These are phyloP conservation scores for Eleginops maclovinus DNA, from an alignment of 2,113 vertebrate genomes.

Conservation along the genomic window DNA sequence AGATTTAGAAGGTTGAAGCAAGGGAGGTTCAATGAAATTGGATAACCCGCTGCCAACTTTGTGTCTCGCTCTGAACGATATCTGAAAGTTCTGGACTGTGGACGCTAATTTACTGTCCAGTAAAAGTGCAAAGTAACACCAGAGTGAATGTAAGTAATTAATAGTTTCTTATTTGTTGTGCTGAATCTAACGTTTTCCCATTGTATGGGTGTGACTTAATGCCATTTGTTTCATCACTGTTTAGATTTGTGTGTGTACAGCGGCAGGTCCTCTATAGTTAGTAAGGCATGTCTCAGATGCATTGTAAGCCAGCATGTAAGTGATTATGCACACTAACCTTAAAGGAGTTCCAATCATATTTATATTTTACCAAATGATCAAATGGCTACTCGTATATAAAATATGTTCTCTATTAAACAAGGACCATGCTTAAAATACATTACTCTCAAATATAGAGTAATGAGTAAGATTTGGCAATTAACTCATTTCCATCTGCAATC, in stretches of 20 bases:
- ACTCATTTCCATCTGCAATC: no score
- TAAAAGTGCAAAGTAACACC: background rate
- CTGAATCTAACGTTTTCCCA: background rate
- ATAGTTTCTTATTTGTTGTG: background rate
- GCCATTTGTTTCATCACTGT: background rate
- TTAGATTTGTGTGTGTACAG: background rate
- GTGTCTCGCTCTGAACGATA: constrained; percentile 12
- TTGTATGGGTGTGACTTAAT: background rate
- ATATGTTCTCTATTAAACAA: no score
- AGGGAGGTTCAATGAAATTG: constrained; percentile 25
- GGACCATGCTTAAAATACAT: no score
- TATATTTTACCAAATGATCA: background rate
- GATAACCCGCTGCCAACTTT: constrained; percentile 29
- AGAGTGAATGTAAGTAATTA: background rate
- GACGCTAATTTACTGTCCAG: background rate
- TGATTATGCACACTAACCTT: background rate
- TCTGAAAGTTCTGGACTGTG: background rate
- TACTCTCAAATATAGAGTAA: no score
- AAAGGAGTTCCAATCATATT: background rate
- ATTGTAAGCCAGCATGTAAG: constrained; percentile 26
- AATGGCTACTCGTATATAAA: background rate
- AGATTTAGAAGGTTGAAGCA: constrained; percentile 25
- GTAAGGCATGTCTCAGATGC: background rate
- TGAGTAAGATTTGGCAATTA: no score
- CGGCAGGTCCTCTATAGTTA: background rate